Percentiles rank a stretch among this genome's conserved stretches.
Conservation (phyloP, 2,797 vertebrate genomes). For the Macropodus opercularis region DNA sequence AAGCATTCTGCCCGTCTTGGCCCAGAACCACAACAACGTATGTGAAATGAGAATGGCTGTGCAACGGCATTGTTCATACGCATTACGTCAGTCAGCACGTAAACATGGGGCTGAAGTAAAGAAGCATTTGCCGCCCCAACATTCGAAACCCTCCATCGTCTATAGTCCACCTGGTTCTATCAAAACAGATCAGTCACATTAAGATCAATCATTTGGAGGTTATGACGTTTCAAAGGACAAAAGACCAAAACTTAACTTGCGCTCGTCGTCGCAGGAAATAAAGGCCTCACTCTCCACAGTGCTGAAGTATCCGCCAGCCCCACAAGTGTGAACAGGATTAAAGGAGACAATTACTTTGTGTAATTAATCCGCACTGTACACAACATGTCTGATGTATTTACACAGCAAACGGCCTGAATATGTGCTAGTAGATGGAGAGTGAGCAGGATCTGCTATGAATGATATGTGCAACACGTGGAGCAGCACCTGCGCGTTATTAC, state of each 20-base stretch:
- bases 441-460: background rate
- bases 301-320: no score
- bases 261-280: no score
- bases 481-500: conserved; percentile 59
- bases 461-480: conserved; percentile 16
- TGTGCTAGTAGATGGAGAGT: conserved; percentile 5
- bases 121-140: background rate
- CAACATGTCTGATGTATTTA: background rate
- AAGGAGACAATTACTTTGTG: background rate
- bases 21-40: conserved; percentile 62
- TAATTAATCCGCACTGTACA: background rate
- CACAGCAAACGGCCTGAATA: background rate
- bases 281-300: background rate
- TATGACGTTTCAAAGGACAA: no score
- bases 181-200: no score
- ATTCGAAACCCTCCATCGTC: no score
- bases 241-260: no score
- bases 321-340: background rate
- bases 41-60: conserved; percentile 53
- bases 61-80: conserved; percentile 59
- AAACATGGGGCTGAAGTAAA: background rate
- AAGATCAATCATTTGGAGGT: no score
- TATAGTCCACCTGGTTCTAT: no score
- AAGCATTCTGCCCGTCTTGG: conserved; percentile 74
- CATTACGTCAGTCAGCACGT: conserved; percentile 29